Percentiles rank a stretch among this genome's conserved stretches.
Evolutionary conservation across 2,888 invertebrate genomes (phyloP).

Genomic region (Xylota sylvarum): DNA sequence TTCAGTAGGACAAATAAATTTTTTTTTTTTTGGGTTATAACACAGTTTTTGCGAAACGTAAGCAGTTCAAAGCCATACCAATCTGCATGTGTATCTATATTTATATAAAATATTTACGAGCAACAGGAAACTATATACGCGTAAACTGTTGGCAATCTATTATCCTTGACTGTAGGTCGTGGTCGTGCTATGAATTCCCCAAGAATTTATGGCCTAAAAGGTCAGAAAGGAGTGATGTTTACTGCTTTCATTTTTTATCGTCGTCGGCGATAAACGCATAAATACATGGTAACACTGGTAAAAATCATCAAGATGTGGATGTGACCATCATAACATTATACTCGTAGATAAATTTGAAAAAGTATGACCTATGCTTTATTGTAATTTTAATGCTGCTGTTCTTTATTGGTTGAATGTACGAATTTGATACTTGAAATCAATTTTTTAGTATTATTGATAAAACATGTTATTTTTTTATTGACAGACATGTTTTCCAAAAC

Average conservation of each 20-base stretch:
- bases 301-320: neutral
- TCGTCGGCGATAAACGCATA: neutral
- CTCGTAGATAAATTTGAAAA: neutral
- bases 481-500: too few relatives aligned
- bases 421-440: too few relatives aligned
- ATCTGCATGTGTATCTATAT: neutral
- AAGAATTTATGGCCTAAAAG: conserved; percentile 10
- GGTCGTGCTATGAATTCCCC: conserved; percentile 12
- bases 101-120: conserved; percentile 20
- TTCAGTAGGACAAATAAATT: neutral
- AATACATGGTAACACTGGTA: neutral
- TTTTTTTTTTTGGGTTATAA: neutral
- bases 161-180: conserved; percentile 12
- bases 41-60: neutral
- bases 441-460: too few relatives aligned
- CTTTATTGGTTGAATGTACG: too few relatives aligned
- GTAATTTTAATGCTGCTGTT: neutral
- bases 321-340: neutral
- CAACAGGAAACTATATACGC: conserved; percentile 18
- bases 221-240: neutral
- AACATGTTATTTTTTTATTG: too few relatives aligned
- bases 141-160: conserved; percentile 22
- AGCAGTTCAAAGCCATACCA: neutral
- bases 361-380: neutral
- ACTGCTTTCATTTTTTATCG: neutral